phyloP scores from a whole-genome alignment of 2,888 invertebrate genomes.

The Thalpophila matura region DNA sequence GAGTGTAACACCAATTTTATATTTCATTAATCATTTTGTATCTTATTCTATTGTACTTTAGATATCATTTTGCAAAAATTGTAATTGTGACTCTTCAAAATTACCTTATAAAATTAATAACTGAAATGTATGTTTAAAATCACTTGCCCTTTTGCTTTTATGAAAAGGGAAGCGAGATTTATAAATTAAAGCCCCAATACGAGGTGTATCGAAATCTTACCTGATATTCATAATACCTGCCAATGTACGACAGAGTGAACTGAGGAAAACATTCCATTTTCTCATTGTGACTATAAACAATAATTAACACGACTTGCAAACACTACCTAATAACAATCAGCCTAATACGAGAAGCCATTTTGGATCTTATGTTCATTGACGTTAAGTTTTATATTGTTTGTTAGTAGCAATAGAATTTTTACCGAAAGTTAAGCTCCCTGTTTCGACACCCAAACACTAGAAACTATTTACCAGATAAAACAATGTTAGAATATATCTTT shows the following conservation, averaged over 20 bases:
- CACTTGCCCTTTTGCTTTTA: conserved; percentile 53
- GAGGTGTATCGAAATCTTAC: conserved; percentile 42
- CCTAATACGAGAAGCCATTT: conserved; percentile 55
- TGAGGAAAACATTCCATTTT: conserved; percentile 51
- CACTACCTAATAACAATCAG: conserved; percentile 62
- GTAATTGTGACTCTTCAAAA: conserved; percentile 52
- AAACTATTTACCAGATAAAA: conserved; percentile 61
- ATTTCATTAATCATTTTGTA: conserved; percentile 67
- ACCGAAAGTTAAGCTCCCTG: conserved; percentile 47
- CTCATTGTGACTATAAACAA: conserved; percentile 36
- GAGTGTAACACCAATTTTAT: conserved; percentile 78
- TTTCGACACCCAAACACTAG: conserved; percentile 44
- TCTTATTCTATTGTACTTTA: conserved; percentile 66
- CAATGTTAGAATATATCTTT: conserved; percentile 58
- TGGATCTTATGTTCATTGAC: conserved; percentile 57
- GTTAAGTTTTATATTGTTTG: conserved; percentile 65
- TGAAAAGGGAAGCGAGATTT: conserved; percentile 60
- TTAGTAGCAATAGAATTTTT: conserved; percentile 51
- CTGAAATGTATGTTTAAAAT: conserved; percentile 50
- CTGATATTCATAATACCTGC: conserved; percentile 47
- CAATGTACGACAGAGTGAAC: conserved; percentile 44
- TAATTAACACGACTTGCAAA: conserved; percentile 42
- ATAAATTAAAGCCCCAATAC: conserved; percentile 24
- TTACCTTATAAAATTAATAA: conserved; percentile 39
- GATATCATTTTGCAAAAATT: conserved; percentile 60